Percentiles rank a stretch among this genome's conserved stretches.
phyloP scores from a whole-genome alignment of 2,888 invertebrate genomes.

The Lydus trimaculatus region DNA sequence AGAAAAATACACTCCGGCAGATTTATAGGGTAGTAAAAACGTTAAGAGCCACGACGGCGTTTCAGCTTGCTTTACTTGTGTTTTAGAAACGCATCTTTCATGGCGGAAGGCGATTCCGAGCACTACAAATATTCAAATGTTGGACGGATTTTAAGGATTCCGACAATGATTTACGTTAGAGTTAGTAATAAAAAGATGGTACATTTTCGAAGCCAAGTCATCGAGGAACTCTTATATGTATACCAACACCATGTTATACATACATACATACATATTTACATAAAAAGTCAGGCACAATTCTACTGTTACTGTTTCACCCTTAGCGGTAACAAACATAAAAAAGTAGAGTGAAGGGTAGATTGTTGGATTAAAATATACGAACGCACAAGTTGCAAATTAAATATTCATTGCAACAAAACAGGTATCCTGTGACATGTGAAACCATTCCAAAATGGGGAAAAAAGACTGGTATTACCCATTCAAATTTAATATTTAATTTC shows the following conservation, averaged over 20 bases:
- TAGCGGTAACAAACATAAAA: background rate
- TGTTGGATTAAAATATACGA: background rate
- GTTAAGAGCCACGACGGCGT: constrained; percentile 35
- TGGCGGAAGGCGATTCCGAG: constrained; percentile 38
- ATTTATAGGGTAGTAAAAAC: constrained; percentile 47
- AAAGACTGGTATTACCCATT: background rate
- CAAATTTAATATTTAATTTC: background rate
- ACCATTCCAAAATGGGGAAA: background rate
- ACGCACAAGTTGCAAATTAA: constrained; percentile 3
- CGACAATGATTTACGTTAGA: constrained; percentile 33
- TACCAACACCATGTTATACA: constrained; percentile 16
- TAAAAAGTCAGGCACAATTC: background rate
- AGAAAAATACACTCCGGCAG: constrained; percentile 44
- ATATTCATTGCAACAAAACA: background rate
- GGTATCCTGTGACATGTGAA: constrained; percentile 3
- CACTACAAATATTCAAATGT: constrained; percentile 41
- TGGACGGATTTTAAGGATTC: constrained; percentile 31
- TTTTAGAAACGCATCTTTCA: constrained; percentile 29
- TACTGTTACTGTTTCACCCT: background rate
- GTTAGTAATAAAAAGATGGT: background rate
- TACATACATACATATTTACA: constrained; percentile 7
- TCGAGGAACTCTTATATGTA: constrained; percentile 14
- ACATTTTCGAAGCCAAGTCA: background rate
- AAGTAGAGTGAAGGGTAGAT: background rate
- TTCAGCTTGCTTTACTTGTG: constrained; percentile 30